Evolutionary conservation across 2,888 invertebrate species (phyloP), one percentile per base, ranked within the genome.

Genomic region (Troides oblongomaculatus): DNA sequence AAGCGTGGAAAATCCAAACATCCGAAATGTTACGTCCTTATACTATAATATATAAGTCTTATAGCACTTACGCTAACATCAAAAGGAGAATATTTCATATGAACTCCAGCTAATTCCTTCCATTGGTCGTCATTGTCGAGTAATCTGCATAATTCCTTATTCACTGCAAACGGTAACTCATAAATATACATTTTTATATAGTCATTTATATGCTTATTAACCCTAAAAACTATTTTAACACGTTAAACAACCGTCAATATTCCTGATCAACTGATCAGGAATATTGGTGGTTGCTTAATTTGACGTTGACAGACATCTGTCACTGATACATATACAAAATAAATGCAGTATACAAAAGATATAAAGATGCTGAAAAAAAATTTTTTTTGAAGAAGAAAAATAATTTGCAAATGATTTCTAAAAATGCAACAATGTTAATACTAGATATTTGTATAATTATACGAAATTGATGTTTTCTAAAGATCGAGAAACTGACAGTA

Each of bases 71-170:
- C 94, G 75, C 93, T 93, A 46, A 95, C 91, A 43, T 94, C 93
- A 66, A 90, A 89, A 2, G 94, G 89, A 71, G 94, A 93, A 79
- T 95, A 96, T 70, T 94, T 90, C 95, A 97, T 96, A 71, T 92
- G 85, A 71, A 89, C 88, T 70, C 94, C 94, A 46, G 95, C 97
- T 72, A 98, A 87, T 78, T 96, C 95, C 81, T 95, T 95, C 97
- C 97, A 98, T 77, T 94, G 94, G 75, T 96, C 94, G 80, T 96
- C 94, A 74, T 95, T 93, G 82, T 98, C 98, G 66, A 98, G 90
- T 74, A 97, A 93, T 75, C 94, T 93, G 80, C 97, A 97, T 58
- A 98, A 81, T 77, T 95, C 94, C 72, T 93, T 94, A 71, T 96
- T 93, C 77, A 95, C 94, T 39, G 92, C 86, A 77, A 94, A 95